Conservation (phyloP, 2,113 vertebrate genomes). For the Pterocles orientalis region DNA sequence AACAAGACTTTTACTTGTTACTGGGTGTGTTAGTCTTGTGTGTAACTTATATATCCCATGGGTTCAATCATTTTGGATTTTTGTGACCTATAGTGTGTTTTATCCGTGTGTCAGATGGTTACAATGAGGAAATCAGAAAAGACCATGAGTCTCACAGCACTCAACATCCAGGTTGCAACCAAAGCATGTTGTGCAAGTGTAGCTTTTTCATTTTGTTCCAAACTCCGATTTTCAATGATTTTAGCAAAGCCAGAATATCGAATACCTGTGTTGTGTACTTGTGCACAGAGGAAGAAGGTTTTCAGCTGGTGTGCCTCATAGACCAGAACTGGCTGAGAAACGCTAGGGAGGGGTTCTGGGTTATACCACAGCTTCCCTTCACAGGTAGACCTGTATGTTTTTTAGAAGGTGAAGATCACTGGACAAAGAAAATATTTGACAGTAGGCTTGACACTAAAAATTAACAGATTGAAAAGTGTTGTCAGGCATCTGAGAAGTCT, state of each 20-base stretch:
- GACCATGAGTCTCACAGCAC: not conserved
- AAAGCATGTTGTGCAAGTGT: not conserved
- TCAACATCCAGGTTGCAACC: not conserved
- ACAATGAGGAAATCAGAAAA: not conserved
- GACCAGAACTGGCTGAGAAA: not conserved
- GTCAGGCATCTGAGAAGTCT: not conserved
- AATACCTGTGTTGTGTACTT: not conserved
- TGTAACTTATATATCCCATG: not conserved
- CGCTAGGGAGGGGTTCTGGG: not conserved
- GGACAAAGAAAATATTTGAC: not conserved
- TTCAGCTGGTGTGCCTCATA: not conserved
- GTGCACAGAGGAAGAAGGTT: not conserved
- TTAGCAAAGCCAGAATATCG: not conserved
- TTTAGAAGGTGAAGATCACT: not conserved
- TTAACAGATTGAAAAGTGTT: not conserved
- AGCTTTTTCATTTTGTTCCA: not conserved
- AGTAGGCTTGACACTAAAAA: not conserved
- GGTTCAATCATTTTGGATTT: not conserved
- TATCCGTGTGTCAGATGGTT: not conserved
- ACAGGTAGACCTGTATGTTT: not conserved
- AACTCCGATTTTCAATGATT: not conserved
- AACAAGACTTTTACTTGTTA: not conserved
- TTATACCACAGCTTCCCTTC: not conserved
- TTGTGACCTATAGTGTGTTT: not conserved
- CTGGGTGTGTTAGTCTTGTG: not conserved